These are phyloP conservation scores for Gallinago nigripennis DNA, from an alignment of 2,797 vertebrate species.

Conservation along the genomic window DNA sequence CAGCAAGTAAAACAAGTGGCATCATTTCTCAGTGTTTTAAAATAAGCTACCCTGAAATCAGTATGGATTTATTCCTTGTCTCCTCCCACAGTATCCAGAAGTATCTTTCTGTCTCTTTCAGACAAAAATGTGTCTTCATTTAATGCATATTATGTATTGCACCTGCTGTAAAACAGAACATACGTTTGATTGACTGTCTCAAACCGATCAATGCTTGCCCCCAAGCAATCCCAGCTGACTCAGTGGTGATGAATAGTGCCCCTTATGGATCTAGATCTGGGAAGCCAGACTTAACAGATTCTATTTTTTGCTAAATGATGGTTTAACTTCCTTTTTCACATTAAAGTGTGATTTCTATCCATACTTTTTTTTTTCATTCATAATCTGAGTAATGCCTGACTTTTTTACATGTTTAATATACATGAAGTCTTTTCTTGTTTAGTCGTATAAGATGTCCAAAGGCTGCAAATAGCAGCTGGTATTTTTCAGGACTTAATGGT, in stretches of 20 bases:
- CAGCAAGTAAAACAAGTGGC: constrained; percentile 53
- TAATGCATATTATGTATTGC: background rate
- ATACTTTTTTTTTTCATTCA: background rate
- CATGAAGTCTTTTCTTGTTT: background rate
- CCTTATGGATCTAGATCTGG: background rate
- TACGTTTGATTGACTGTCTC: background rate
- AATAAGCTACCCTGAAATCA: constrained; percentile 40
- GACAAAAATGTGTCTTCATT: constrained; percentile 20
- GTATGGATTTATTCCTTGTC: constrained; percentile 53
- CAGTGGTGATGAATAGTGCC: background rate
- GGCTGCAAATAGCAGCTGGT: background rate
- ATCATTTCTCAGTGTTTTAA: constrained; percentile 50
- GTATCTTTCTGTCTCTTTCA: constrained; percentile 9
- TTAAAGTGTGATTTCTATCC: background rate
- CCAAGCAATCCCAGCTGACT: background rate
- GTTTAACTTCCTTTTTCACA: background rate
- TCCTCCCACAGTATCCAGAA: constrained; percentile 10
- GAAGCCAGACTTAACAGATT: background rate
- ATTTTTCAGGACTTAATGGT: background rate
- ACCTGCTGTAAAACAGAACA: background rate
- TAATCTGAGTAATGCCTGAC: background rate
- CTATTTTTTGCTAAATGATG: background rate
- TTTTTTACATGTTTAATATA: background rate
- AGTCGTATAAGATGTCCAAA: background rate
- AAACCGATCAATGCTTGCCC: background rate